Base-by-base conservation (phyloP, 1,140 invertebrate species). In the Caligus rogercresseyi region DNA sequence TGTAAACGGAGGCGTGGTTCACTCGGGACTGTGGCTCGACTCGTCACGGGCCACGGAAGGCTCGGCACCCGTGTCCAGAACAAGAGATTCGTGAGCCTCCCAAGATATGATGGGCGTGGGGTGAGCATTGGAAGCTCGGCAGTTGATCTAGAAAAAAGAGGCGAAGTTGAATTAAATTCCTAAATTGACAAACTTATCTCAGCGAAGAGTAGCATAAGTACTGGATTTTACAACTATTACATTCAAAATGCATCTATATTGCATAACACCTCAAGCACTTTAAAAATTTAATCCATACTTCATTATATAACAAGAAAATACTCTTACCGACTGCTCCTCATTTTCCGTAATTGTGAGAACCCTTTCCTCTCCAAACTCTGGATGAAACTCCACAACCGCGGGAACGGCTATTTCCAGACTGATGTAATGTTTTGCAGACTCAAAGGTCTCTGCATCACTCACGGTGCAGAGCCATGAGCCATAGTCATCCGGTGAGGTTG, bases 391-490 rank as follows among this genome's bases (percentile, higher is more conserved):
- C 13, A 60, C 57, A 31, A 16, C 51, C 15, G 57, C 57, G 13
- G 57, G 57, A 18, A 19, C 16, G 18, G 20, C 57, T n/a, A 60
- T 25, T 25, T 60, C 57, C 18, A 60, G 16, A 25, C n/a, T 19
- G 26, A 60, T 43, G 20, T 31, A 18, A 19, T 25, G 16, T 25
- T 31, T 25, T 11, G n/a, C 57, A 24, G 20, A 25, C n/a, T 60
- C 26, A 25, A 60, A 60, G 2, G 21, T 25, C 20, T 26, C 57
- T 18, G 57, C 20, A 43, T 60, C 57, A 26, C 24, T 60, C 13
- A 60, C 57, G 15, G 25, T 25, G 57, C 57, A 60, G 25, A 60
- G 15, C 57, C 57, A 60, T 13, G 57, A 26, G 57, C 57, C 57
- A 19, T 26, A 60, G 26, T 60, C 57, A 21, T 60, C 57, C 13